Base-by-base conservation (phyloP, 2,888 invertebrate genomes). In the Spodoptera littoralis region DNA sequence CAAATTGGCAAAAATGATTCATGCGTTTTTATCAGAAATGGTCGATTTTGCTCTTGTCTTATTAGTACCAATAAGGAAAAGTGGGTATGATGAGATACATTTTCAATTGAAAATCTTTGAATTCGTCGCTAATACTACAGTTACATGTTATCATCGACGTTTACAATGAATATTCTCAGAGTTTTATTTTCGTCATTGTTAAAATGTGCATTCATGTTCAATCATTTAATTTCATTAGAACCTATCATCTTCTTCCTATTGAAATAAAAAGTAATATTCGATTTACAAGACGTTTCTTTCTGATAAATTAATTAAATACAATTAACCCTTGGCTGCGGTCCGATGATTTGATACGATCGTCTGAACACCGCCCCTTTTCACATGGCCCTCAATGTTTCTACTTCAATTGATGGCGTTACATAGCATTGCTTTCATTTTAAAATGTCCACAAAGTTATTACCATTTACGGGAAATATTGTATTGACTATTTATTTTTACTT, bases 311-410 rank as follows among this genome's bases (percentile, higher is more conserved):
- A 88, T 85, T 85, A 82, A 80, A 77, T 84, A 68, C 82, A 89
- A 90, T 90, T 79, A 79, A 77, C 70, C 76, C 70, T 73, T 55
- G 73, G 69, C 64, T 81, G 86, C 84, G 91, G 82, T 88, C 76
- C 80, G 88, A 70, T 87, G 87, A 73, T 57, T 78, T 74, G 84
- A 84, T 85, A 82, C 77, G 76, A 85, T 83, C 85, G 85, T 82
- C 84, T 85, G 87, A 65, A 52, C 80, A 78, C 76, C 80, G 83
- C 86, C 84, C 84, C 84, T 85, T 86, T 91, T 91, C 90, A 88
- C 91, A 90, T 90, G 88, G 79, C 79, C 80, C 76, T 81, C 84
- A 82, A 84, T 82, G 82, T 80, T 79, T 80, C 84, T 82, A 77
- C 84, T 84, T 79, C 84, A 81, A 84, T 80, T 79, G 65, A 70